phyloP scores from a whole-genome alignment of 2,797 vertebrate species.

The Alca torda region DNA sequence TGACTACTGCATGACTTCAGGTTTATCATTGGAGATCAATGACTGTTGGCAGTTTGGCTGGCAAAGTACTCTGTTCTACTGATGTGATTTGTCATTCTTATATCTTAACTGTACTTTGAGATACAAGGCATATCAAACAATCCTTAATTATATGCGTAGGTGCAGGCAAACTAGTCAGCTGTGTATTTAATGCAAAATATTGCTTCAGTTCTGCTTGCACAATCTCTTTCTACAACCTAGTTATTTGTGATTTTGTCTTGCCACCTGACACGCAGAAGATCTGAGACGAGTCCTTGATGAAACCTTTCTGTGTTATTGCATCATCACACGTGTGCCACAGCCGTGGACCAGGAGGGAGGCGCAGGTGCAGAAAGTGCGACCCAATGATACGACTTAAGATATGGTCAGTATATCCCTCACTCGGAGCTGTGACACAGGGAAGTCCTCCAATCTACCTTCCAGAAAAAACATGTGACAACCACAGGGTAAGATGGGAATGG shows the following conservation, averaged over 20 bases:
- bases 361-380: fast-evolving
- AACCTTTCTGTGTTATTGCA: neutral
- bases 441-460: neutral
- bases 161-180: conserved; percentile 16
- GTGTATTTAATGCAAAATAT: conserved; percentile 33
- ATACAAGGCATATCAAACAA: conserved; percentile 23
- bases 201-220: conserved; percentile 35
- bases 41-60: neutral
- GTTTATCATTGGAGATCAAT: neutral
- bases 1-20: neutral
- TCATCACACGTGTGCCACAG: neutral
- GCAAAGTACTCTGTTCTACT: neutral
- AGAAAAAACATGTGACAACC: neutral
- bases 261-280: neutral
- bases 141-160: conserved; percentile 1
- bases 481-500: neutral
- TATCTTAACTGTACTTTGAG: conserved; percentile 4
- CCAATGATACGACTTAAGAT: neutral
- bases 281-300: neutral
- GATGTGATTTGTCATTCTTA: neutral
- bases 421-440: neutral
- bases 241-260: conserved; percentile 8
- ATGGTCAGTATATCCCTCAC: neutral
- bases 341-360: neutral
- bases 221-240: neutral